These are phyloP conservation scores for Eurytemora carolleeae DNA, from an alignment of 1,140 invertebrate species.

Conservation along the genomic window DNA sequence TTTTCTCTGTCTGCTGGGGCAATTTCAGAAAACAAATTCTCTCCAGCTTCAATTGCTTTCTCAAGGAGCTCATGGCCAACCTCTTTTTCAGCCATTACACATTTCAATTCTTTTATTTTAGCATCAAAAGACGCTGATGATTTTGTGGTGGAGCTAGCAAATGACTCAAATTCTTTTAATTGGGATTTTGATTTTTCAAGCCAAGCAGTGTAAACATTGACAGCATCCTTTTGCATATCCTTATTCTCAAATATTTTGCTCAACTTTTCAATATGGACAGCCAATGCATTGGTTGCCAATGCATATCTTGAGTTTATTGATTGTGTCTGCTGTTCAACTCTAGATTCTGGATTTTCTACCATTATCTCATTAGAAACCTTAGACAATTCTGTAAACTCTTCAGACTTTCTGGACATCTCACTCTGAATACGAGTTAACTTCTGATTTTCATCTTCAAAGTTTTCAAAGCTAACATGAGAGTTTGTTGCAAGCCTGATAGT, in stretches of 20 bases:
- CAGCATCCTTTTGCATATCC: conserved; percentile 40
- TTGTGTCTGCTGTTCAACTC: conserved; percentile 52
- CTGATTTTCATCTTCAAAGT: conserved; percentile 47
- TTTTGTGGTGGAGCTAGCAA: conserved; percentile 40
- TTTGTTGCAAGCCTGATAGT: conserved; percentile 49
- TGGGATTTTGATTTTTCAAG: conserved; percentile 47
- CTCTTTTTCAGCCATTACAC: conserved; percentile 48
- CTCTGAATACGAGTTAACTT: conserved; percentile 41
- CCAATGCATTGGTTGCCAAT: conserved; percentile 46
- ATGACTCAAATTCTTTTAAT: conserved; percentile 43
- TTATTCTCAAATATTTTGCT: conserved; percentile 42
- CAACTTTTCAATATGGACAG: conserved; percentile 42
- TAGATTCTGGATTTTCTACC: conserved; percentile 52
- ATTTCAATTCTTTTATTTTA: conserved; percentile 50
- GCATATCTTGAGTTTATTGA: conserved; percentile 55
- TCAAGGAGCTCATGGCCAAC: conserved; percentile 54
- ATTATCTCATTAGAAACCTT: conserved; percentile 47
- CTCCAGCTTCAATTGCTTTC: conserved; percentile 58
- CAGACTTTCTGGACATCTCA: conserved; percentile 39
- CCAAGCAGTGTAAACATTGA: conserved; percentile 54
- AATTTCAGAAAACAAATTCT: conserved; percentile 63
- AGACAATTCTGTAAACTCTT: conserved; percentile 42
- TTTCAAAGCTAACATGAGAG: conserved; percentile 41
- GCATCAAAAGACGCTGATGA: conserved; percentile 36
- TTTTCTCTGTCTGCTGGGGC: conserved; percentile 62